Conservation (phyloP, 2,113 vertebrate genomes). For the Gadus macrocephalus region DNA sequence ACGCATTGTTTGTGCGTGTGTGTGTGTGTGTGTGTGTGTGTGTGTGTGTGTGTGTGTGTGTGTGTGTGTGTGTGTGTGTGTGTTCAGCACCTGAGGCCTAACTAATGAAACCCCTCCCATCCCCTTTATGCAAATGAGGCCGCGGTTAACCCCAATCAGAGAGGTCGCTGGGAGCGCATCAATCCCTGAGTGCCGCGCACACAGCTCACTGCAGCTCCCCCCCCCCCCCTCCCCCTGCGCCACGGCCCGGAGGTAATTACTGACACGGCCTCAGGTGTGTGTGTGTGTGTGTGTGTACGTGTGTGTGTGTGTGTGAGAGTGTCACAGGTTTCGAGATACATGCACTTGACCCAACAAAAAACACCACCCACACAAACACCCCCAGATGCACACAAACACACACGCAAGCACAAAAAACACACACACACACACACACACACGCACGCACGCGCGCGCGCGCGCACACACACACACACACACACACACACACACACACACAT, state of each 20-base stretch:
- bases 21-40: constrained; percentile 5
- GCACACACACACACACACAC: constrained; percentile 16
- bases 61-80: constrained; percentile 28
- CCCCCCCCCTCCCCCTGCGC: constrained; percentile 39
- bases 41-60: background rate
- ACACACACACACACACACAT: constrained; percentile 5
- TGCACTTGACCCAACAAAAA: constrained; percentile 3
- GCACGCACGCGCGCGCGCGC: constrained; percentile 1
- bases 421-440: constrained; percentile 1
- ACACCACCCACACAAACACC: background rate
- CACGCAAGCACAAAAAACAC: constrained; percentile 19
- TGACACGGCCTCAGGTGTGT: constrained; percentile 32
- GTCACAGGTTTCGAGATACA: too few relatives aligned
- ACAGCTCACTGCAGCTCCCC: constrained; percentile 44
- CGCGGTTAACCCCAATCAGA: constrained; percentile 74
- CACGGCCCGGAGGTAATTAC: constrained; percentile 61
- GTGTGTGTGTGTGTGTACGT: constrained; percentile 6
- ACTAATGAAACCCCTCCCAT: constrained; percentile 62
- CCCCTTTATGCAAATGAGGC: constrained; percentile 69
- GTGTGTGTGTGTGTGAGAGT: constrained; percentile 20
- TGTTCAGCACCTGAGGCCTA: constrained; percentile 47
- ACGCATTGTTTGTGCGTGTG: constrained; percentile 1
- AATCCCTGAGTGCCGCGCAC: constrained; percentile 42
- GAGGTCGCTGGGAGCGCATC: constrained; percentile 55
- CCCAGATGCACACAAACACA: background rate